A percentile compares a stretch with the other conserved stretches of the same genome.
Conservation (phyloP, 2,888 invertebrate genomes). For the Erannis defoliaria region DNA sequence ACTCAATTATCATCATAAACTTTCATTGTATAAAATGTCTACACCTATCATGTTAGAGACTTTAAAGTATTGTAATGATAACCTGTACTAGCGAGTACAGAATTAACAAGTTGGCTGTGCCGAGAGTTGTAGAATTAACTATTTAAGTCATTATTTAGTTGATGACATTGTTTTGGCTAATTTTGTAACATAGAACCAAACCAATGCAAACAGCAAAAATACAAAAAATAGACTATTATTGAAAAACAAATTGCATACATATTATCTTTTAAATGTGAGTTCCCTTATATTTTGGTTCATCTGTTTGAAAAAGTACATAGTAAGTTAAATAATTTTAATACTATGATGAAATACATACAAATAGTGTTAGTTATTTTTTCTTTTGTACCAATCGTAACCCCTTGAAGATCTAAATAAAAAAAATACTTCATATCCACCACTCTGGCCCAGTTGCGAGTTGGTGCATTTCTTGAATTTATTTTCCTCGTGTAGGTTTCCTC, state of each 20-base stretch:
- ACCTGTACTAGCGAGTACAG: slow-evolving; percentile 62
- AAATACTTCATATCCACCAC: slow-evolving; percentile 76
- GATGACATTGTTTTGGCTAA: slow-evolving; percentile 23
- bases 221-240: neutral
- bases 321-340: slow-evolving; percentile 66
- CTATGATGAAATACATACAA: slow-evolving; percentile 64
- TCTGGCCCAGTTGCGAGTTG: too few species aligned
- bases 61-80: slow-evolving; percentile 60
- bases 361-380: slow-evolving; percentile 69
- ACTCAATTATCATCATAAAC: slow-evolving; percentile 39
- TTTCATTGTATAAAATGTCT: slow-evolving; percentile 43
- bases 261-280: slow-evolving; percentile 8
- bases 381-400: slow-evolving; percentile 76
- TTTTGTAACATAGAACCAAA: slow-evolving; percentile 20
- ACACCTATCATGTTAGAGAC: slow-evolving; percentile 43
- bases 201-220: slow-evolving; percentile 21
- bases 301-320: slow-evolving; percentile 66
- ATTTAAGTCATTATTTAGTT: slow-evolving; percentile 31
- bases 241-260: slow-evolving; percentile 3
- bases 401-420: slow-evolving; percentile 76
- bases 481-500: too few species aligned
- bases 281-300: slow-evolving; percentile 48
- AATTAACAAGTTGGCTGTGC: slow-evolving; percentile 78
- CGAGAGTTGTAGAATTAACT: slow-evolving; percentile 55
- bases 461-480: too few species aligned